A percentile compares a stretch with the other conserved stretches of the same genome.
Conservation (phyloP, 1,140 invertebrate species). For the Fopius arisanus region DNA sequence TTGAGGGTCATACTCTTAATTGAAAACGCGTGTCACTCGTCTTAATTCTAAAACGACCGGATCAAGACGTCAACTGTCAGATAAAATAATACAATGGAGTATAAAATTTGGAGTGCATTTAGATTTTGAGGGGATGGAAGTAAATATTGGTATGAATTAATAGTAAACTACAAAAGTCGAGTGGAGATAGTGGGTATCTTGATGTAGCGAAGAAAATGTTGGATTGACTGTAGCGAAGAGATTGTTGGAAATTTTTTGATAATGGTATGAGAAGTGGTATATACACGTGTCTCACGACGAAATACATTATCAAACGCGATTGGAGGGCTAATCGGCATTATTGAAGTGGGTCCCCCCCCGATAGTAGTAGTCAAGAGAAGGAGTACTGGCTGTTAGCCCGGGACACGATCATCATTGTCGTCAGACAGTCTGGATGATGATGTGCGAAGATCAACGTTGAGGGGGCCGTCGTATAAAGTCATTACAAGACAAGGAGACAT, state of each 20-base stretch:
- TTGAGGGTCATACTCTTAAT: slow-evolving; percentile 9
- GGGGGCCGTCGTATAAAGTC: not conserved
- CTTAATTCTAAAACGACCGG: not conserved
- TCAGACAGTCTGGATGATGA: slow-evolving; percentile 15
- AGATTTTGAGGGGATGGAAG: no score
- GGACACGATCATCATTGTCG: slow-evolving; percentile 7
- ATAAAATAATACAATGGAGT: not conserved
- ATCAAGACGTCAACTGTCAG: slow-evolving; percentile 6
- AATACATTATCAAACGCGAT: slow-evolving; percentile 31
- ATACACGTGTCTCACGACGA: slow-evolving; percentile 15
- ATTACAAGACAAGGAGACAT: not conserved
- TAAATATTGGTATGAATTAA: no score
- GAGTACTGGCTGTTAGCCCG: not conserved
- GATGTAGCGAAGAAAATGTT: no score
- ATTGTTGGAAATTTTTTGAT: no score
- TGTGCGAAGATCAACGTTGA: slow-evolving; percentile 8
- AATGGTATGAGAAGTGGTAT: not conserved
- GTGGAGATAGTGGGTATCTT: no score
- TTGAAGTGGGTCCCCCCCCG: not conserved
- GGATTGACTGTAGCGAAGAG: no score
- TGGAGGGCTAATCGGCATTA: slow-evolving; percentile 26
- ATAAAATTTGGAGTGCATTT: not conserved
- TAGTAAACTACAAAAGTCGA: no score
- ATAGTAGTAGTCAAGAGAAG: not conserved
- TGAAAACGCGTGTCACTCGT: slow-evolving; percentile 3